Evolutionary conservation across 2,113 vertebrate species (phyloP).

Genomic region (Osmerus mordax): DNA sequence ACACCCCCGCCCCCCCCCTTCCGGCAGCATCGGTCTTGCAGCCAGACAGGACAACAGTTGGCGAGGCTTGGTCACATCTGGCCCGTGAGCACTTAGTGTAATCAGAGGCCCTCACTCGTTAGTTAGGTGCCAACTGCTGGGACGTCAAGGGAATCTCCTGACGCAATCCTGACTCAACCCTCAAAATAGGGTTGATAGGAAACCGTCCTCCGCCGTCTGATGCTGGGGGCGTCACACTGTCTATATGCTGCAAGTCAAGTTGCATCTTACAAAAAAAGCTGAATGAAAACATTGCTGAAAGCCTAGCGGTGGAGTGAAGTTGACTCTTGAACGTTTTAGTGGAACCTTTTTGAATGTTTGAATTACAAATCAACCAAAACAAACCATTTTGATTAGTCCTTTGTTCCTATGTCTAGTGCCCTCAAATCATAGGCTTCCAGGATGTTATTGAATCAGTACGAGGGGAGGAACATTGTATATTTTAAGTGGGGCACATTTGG

Average conservation of each 20-base stretch:
- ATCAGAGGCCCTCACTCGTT: constrained; percentile 66
- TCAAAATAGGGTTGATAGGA: too few relatives aligned
- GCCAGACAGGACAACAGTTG: constrained; percentile 49
- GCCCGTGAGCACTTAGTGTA: constrained; percentile 70
- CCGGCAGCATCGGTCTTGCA: constrained; percentile 35
- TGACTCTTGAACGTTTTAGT: too few relatives aligned
- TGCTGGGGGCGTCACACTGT: too few relatives aligned
- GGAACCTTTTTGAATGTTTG: too few relatives aligned
- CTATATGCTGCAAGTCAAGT: too few relatives aligned
- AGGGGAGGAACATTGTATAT: constrained; percentile 31
- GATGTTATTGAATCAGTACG: constrained; percentile 26
- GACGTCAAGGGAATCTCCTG: constrained; percentile 61
- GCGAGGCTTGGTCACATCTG: constrained; percentile 65
- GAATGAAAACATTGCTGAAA: too few relatives aligned
- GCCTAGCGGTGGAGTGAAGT: too few relatives aligned
- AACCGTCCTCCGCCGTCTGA: too few relatives aligned
- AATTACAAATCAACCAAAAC: too few relatives aligned
- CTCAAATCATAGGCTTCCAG: constrained; percentile 43
- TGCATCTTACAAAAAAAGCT: too few relatives aligned
- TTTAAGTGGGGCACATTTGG: constrained; percentile 61
- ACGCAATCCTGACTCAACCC: constrained; percentile 17
- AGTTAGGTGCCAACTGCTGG: constrained; percentile 61
- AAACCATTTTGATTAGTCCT: constrained; percentile 53
- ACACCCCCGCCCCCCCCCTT: background rate
- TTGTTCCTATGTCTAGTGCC: constrained; percentile 53